Conservation (phyloP, 2,888 invertebrate genomes). For the Zelleria hepariella region DNA sequence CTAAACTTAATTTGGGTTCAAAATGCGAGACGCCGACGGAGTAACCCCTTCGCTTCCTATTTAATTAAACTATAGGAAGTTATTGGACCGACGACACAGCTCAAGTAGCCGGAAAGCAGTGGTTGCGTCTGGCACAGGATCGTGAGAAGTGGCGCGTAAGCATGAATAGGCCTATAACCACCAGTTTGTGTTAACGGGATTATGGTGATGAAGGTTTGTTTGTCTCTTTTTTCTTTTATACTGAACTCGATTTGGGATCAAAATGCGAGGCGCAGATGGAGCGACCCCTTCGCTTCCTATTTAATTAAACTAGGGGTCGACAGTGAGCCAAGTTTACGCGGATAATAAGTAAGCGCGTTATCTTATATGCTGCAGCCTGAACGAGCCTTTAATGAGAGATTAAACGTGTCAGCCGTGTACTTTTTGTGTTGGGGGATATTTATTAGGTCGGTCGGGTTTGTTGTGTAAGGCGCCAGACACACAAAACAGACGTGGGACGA, state of each 20-base stretch:
- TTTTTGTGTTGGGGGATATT: neutral
- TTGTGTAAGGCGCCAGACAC: too few species aligned
- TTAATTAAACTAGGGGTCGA: conserved; percentile 2
- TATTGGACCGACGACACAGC: neutral
- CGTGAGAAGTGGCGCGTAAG: too few species aligned
- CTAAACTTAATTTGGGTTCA: too few species aligned
- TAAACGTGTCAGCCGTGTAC: neutral
- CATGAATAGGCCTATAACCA: too few species aligned
- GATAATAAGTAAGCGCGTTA: neutral
- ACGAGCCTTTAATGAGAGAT: neutral
- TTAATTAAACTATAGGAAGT: neutral
- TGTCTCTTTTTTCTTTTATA: too few species aligned
- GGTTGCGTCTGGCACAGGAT: too few species aligned
- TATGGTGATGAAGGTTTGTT: too few species aligned
- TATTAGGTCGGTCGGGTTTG: too few species aligned
- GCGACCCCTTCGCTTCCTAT: neutral
- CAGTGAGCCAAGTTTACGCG: neutral
- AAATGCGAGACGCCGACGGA: neutral
- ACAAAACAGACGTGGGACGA: too few species aligned
- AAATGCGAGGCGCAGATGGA: neutral
- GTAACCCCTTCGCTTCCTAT: neutral
- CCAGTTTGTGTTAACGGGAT: too few species aligned
- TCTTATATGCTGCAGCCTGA: neutral
- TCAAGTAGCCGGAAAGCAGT: too few species aligned
- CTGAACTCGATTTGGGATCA: too few species aligned